phyloP scores from a whole-genome alignment of 2,888 invertebrate species.

The Eristalis tenax region DNA sequence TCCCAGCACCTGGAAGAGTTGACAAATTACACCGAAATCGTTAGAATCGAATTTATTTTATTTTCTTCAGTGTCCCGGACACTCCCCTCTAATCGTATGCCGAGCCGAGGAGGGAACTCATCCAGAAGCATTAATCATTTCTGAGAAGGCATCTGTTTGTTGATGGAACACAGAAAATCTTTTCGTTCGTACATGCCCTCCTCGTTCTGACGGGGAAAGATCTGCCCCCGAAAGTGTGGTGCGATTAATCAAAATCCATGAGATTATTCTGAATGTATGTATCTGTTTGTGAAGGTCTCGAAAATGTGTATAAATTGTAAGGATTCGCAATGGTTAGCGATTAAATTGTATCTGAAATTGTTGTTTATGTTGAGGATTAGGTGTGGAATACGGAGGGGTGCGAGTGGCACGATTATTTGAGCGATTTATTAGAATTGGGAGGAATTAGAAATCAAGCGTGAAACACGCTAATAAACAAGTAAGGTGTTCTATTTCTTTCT shows the following conservation, averaged over 20 bases:
- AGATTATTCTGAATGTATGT: constrained; percentile 23
- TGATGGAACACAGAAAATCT: constrained; percentile 29
- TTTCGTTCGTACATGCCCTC: constrained; percentile 13
- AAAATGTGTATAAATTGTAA: constrained; percentile 40
- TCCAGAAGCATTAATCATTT: constrained; percentile 24
- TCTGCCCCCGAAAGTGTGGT: constrained; percentile 13
- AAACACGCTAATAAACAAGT: too few relatives aligned
- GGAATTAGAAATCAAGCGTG: neutral
- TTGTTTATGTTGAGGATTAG: constrained; percentile 26
- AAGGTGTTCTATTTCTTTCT: too few relatives aligned
- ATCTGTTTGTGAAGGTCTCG: constrained; percentile 43
- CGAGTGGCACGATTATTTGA: neutral
- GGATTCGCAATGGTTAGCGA: constrained; percentile 20
- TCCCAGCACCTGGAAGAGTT: neutral
- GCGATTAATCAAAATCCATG: constrained; percentile 64
- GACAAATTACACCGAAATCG: neutral
- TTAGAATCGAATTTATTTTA: neutral
- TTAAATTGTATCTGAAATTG: constrained; percentile 32
- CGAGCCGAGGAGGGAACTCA: neutral
- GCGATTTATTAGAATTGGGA: neutral
- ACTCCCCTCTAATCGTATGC: neutral
- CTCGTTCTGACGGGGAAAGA: constrained; percentile 15
- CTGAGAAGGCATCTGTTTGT: constrained; percentile 37
- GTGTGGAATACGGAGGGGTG: neutral
- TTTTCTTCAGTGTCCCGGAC: neutral